Conservation (phyloP, 1,140 invertebrate species). For the Pseudomyrmex flavicornis region DNA sequence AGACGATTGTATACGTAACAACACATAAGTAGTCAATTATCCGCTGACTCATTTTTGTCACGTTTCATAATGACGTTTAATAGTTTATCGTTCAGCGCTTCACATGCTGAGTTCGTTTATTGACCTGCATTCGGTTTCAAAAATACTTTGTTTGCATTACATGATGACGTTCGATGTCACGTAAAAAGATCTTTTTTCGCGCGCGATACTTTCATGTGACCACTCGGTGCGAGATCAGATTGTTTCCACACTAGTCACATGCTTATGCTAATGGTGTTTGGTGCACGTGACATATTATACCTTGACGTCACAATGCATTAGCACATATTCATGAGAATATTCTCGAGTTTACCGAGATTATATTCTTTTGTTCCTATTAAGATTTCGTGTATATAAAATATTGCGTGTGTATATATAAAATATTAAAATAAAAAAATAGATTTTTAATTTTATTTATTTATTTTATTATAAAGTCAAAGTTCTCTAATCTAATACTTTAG, state of each 20-base stretch:
- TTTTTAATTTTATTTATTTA: too few species aligned
- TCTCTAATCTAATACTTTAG: neutral
- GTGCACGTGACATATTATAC: conserved; percentile 60
- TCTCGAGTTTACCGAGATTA: conserved; percentile 37
- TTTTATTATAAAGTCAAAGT: too few species aligned
- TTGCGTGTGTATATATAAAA: too few species aligned
- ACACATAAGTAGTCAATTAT: neutral
- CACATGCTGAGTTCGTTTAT: neutral
- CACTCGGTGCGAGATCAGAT: conserved; percentile 17
- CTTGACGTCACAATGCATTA: conserved; percentile 73
- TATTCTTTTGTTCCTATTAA: neutral
- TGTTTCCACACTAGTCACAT: conserved; percentile 68
- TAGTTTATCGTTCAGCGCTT: neutral
- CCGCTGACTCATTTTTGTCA: conserved; percentile 1
- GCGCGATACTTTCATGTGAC: conserved; percentile 8
- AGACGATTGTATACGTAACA: too few species aligned
- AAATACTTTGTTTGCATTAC: neutral
- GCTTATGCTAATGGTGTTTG: conserved; percentile 72
- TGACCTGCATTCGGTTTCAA: neutral
- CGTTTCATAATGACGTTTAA: conserved; percentile 15
- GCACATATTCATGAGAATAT: conserved; percentile 61
- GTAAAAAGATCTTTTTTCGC: conserved; percentile 20
- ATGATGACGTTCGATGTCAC: conserved; percentile 17
- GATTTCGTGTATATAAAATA: neutral
- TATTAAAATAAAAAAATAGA: neutral